Percentiles rank a stretch among this genome's conserved stretches.
Conservation (phyloP, 2,113 vertebrate genomes). For the Microcebus lehilahytsara region DNA sequence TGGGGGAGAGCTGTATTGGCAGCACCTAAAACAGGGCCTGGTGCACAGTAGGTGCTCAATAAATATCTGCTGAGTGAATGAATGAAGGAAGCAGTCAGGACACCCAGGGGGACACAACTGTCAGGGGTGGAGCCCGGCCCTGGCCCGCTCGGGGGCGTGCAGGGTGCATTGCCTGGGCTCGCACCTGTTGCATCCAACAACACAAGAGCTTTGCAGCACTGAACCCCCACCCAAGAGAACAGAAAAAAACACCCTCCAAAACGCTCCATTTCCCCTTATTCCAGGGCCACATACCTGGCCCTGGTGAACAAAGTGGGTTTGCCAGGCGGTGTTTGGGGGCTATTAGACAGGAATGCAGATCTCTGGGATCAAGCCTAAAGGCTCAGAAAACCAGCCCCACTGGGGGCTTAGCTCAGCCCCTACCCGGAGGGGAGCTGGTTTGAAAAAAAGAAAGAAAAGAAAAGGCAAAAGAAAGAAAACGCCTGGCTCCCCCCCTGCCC, state of each 20-base stretch:
- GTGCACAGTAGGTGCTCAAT: background rate
- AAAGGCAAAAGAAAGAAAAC: background rate
- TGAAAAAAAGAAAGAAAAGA: background rate
- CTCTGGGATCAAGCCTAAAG: background rate
- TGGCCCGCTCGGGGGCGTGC: background rate
- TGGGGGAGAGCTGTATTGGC: background rate
- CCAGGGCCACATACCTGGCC: background rate
- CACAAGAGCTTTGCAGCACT: no score
- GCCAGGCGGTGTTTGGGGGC: fast-evolving
- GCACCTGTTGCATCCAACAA: background rate
- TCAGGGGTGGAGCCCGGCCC: background rate
- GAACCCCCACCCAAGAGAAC: background rate
- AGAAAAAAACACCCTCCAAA: background rate
- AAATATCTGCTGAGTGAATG: background rate
- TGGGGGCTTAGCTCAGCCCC: background rate
- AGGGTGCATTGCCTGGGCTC: fast-evolving
- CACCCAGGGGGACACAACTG: fast-evolving
- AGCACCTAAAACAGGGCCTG: background rate
- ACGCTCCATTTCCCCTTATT: background rate
- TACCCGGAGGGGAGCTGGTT: background rate
- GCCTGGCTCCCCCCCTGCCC: background rate
- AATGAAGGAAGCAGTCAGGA: background rate
- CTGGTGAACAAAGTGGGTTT: background rate
- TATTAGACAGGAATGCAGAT: background rate
- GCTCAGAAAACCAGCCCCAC: background rate